A percentile compares a stretch with the other conserved stretches of the same genome.
Conservation (phyloP, 1,140 invertebrate species). For the Elymnias hypermnestra region DNA sequence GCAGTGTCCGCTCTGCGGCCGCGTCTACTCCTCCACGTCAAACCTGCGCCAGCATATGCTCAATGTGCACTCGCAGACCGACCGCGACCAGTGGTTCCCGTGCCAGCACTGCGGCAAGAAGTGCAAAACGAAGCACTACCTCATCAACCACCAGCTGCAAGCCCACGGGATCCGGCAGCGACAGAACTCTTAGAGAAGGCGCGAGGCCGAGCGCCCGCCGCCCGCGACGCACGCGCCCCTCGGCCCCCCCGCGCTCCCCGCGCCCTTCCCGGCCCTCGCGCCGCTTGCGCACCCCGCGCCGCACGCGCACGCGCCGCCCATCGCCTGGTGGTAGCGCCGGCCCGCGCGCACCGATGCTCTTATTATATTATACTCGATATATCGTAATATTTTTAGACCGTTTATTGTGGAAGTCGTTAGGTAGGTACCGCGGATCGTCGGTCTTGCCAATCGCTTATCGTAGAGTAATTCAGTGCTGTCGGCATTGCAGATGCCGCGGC, state of each 20-base stretch:
- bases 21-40: constrained; percentile 82
- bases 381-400: constrained; percentile 58
- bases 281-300: no score
- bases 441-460: constrained; percentile 48
- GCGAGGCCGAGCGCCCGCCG: constrained; percentile 83
- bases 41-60: constrained; percentile 84
- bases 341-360: no score
- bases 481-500: constrained; percentile 72
- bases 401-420: constrained; percentile 34
- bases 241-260: no score
- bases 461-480: constrained; percentile 61
- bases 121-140: constrained; percentile 86
- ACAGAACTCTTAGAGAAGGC: constrained; percentile 77
- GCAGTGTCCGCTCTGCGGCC: constrained; percentile 81
- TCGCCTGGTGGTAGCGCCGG: no score
- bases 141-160: constrained; percentile 85
- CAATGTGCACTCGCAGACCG: constrained; percentile 83
- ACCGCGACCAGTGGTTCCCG: constrained; percentile 82
- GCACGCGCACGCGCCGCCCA: no score
- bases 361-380: no score
- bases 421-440: constrained; percentile 32
- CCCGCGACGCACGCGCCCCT: constrained; percentile 81
- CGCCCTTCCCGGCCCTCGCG: constrained; percentile 70
- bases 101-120: constrained; percentile 85
- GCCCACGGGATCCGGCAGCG: constrained; percentile 83